Conservation (phyloP, 2,797 vertebrate genomes). For the Pangasius macronema region DNA sequence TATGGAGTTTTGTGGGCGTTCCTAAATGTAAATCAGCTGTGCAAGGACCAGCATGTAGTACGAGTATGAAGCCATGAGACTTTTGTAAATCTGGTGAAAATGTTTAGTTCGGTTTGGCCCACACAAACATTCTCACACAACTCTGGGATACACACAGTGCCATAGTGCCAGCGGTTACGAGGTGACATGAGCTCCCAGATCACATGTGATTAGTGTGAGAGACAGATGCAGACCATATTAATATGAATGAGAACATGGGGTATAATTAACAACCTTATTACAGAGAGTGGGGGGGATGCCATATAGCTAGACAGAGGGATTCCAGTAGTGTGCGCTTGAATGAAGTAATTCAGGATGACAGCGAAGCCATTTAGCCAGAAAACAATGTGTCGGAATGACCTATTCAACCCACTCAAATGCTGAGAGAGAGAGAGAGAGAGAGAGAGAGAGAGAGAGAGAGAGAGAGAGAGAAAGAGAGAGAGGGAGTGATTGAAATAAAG, state of each 20-base stretch:
- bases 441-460: background rate
- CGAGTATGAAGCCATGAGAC: background rate
- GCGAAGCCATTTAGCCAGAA: slow-evolving; percentile 48
- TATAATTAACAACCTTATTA: slow-evolving; percentile 53
- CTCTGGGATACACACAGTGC: background rate
- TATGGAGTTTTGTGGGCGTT: background rate
- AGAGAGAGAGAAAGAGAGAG: slow-evolving; percentile 12
- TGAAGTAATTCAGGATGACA: slow-evolving; percentile 53
- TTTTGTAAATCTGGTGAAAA: background rate
- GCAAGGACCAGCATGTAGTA: too few relatives aligned
- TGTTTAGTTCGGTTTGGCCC: background rate
- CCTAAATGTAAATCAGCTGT: background rate
- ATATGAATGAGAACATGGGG: slow-evolving; percentile 43
- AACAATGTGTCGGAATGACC: slow-evolving; percentile 50
- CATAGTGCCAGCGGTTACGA: background rate
- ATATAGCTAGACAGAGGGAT: background rate
- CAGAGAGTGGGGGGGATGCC: background rate
- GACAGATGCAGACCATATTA: slow-evolving; percentile 19
- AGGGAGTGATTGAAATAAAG: slow-evolving; percentile 6
- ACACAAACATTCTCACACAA: background rate
- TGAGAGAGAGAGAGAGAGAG: slow-evolving; percentile 18
- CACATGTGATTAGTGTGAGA: slow-evolving; percentile 34
- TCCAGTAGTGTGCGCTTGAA: slow-evolving; percentile 30
- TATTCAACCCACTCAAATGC: slow-evolving; percentile 39
- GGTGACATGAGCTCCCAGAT: slow-evolving; percentile 9